Conservation (phyloP, 2,888 invertebrate genomes). For the Limenitis camilla region DNA sequence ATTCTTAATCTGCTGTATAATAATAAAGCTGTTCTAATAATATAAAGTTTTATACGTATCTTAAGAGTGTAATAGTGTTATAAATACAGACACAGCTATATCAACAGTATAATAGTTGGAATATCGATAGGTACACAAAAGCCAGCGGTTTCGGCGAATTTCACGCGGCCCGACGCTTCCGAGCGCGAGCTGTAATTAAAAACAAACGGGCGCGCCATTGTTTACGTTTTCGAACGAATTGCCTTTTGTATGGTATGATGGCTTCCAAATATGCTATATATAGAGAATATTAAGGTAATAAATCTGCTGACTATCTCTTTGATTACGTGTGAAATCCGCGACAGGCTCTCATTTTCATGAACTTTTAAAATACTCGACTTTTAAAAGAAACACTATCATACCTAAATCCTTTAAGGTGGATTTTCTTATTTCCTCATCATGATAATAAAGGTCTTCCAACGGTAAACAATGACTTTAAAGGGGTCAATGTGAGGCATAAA, state of each 20-base stretch:
- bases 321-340: neutral
- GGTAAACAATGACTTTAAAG: too few relatives aligned
- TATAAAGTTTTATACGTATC: too few relatives aligned
- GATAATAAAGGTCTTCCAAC: too few relatives aligned
- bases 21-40: too few relatives aligned
- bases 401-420: too few relatives aligned
- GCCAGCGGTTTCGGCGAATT: slow-evolving; percentile 8
- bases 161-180: slow-evolving; percentile 18
- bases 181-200: slow-evolving; percentile 37
- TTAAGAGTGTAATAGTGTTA: too few relatives aligned
- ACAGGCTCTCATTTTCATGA: neutral
- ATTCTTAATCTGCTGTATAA: too few relatives aligned
- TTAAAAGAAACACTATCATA: too few relatives aligned
- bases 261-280: slow-evolving; percentile 23
- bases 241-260: slow-evolving; percentile 26
- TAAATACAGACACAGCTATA: neutral
- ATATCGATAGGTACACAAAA: slow-evolving; percentile 7
- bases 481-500: too few relatives aligned
- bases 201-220: slow-evolving; percentile 38
- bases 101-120: neutral
- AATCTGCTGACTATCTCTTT: slow-evolving; percentile 1
- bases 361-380: too few relatives aligned
- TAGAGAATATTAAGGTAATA: slow-evolving; percentile 4
- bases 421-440: too few relatives aligned
- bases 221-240: slow-evolving; percentile 34